Evolutionary conservation across 1,140 invertebrate genomes (phyloP).

Genomic region (Hycleus phaleratus): DNA sequence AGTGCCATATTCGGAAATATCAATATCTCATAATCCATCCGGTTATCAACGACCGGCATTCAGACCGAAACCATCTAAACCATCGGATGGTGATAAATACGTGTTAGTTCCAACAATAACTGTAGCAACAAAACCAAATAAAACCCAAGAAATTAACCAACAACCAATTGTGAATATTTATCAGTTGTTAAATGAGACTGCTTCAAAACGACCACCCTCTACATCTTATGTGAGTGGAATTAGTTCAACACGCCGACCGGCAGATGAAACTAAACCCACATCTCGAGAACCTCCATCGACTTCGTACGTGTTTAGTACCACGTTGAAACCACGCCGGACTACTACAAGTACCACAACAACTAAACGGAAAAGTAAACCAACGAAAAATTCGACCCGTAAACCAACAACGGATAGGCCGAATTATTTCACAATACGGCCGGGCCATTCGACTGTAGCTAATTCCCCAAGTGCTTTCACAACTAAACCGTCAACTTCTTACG

Average conservation of each 20-base stretch:
- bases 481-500: constrained; percentile 49
- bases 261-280: constrained; percentile 7
- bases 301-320: constrained; percentile 29
- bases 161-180: constrained; percentile 44
- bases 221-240: constrained; percentile 30
- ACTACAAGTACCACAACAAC: constrained; percentile 6
- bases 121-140: constrained; percentile 40
- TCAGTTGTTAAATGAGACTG: constrained; percentile 37
- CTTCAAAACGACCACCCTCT: constrained; percentile 26
- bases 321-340: constrained; percentile 18
- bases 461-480: constrained; percentile 27
- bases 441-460: constrained; percentile 28
- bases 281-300: constrained; percentile 29
- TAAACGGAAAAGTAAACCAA: background rate
- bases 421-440: constrained; percentile 10
- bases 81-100: constrained; percentile 39
- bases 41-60: constrained; percentile 30
- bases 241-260: constrained; percentile 10
- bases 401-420: constrained; percentile 6
- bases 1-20: constrained; percentile 23
- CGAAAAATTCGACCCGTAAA: constrained; percentile 5
- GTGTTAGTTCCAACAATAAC: constrained; percentile 48
- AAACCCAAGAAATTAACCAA: constrained; percentile 36
- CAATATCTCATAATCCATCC: constrained; percentile 33
- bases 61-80: constrained; percentile 33